phyloP scores from a whole-genome alignment of 2,113 vertebrate genomes.

The Dendrocopos noguchii region DNA sequence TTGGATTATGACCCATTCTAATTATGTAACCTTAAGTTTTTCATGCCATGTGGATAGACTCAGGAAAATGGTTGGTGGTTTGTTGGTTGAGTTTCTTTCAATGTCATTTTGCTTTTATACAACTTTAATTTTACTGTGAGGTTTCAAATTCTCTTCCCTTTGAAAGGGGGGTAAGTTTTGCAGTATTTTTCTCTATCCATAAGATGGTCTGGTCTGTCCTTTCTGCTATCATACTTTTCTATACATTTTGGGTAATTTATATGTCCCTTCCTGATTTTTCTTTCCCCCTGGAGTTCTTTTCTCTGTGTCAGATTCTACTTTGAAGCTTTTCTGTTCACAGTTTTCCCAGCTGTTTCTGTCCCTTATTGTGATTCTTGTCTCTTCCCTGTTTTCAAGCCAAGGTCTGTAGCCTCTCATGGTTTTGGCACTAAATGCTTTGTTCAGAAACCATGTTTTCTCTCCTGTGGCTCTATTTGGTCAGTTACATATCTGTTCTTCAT shows the following conservation, averaged over 20 bases:
- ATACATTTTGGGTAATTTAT: not conserved
- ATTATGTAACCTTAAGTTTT: not conserved
- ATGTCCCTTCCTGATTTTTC: not conserved
- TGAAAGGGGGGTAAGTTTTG: not conserved
- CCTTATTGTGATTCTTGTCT: not conserved
- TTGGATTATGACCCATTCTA: not conserved
- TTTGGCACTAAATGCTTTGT: not conserved
- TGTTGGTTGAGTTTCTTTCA: not conserved
- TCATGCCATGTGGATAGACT: not conserved
- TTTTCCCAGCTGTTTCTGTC: not conserved
- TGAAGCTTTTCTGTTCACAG: not conserved
- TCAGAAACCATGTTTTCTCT: not conserved
- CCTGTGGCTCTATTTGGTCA: not conserved
- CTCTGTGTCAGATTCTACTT: not conserved
- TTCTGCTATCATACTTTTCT: not conserved
- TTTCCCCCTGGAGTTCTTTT: not conserved
- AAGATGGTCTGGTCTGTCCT: not conserved
- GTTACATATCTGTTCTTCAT: not conserved
- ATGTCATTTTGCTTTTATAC: not conserved
- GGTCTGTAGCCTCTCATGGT: not conserved
- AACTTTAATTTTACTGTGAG: not conserved
- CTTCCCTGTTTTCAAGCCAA: not conserved
- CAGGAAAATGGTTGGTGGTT: not conserved
- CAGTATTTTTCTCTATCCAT: not conserved
- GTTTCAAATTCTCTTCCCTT: not conserved